These are phyloP conservation scores for Corythucha ciliata DNA, from an alignment of 2,888 invertebrate genomes.

Conservation along the genomic window DNA sequence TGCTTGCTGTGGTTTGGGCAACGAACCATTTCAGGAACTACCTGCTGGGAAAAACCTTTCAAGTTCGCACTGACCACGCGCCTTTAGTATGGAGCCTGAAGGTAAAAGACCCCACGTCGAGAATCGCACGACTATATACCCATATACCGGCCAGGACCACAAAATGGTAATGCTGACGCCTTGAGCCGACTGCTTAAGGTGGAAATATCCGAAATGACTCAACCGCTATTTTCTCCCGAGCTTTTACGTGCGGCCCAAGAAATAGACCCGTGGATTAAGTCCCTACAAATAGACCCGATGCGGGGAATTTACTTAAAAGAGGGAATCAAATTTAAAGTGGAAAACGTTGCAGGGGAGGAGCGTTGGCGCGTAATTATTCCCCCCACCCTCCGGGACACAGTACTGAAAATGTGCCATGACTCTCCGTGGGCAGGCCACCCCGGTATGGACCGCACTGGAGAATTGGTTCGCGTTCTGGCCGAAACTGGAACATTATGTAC, in stretches of 20 bases:
- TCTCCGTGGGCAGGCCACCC: background rate
- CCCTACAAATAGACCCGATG: background rate
- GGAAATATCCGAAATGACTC: background rate
- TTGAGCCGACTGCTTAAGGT: conserved; percentile 1
- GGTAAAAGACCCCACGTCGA: background rate
- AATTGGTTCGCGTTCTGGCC: background rate
- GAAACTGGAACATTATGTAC: background rate
- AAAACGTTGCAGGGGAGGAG: no score
- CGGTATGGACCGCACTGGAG: background rate
- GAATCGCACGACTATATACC: conserved; percentile 6
- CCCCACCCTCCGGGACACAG: background rate
- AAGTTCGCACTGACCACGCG: no score
- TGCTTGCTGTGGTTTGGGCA: no score
- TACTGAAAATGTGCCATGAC: background rate
- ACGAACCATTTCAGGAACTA: no score
- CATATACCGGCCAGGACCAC: conserved; percentile 1
- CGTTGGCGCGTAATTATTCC: background rate
- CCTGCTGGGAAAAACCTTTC: no score
- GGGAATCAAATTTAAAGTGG: background rate
- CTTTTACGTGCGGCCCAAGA: background rate
- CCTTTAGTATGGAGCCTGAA: no score
- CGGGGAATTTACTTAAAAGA: no score
- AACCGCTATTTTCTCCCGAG: no score
- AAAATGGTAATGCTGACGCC: background rate
- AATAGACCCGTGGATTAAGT: background rate